These are phyloP conservation scores for Troilus luridus DNA, from an alignment of 2,888 invertebrate genomes.

Conservation along the genomic window DNA sequence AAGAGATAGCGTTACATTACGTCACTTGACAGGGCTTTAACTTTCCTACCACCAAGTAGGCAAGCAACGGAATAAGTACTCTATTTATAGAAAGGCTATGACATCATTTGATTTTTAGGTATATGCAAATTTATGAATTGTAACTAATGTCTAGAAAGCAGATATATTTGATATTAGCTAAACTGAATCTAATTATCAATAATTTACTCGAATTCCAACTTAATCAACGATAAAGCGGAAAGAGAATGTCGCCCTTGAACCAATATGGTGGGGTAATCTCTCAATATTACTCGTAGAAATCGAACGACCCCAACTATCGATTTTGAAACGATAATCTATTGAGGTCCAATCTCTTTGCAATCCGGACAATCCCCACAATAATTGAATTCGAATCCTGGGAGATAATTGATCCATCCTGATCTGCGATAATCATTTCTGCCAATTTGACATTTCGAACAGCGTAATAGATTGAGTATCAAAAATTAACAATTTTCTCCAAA, in stretches of 20 bases:
- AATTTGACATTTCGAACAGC: not conserved
- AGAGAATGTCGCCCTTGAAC: not conserved
- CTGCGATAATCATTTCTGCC: not conserved
- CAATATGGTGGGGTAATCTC: not conserved
- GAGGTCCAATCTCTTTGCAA: not conserved
- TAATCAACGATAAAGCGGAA: not conserved
- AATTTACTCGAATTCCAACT: not conserved
- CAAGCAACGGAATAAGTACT: too few relatives aligned
- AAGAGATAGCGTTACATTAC: too few relatives aligned
- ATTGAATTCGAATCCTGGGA: not conserved
- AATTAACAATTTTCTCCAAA: too few relatives aligned
- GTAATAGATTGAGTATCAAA: not conserved
- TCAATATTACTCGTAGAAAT: not conserved
- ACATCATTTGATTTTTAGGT: too few relatives aligned
- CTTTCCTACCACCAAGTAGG: too few relatives aligned
- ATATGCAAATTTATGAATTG: too few relatives aligned
- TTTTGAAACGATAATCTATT: not conserved
- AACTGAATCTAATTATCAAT: not conserved
- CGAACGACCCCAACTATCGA: not conserved
- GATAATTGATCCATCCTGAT: constrained; percentile 2
- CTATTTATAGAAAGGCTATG: too few relatives aligned
- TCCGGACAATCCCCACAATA: not conserved
- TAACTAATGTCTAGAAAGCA: not conserved
- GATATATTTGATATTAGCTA: not conserved
- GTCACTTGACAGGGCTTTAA: too few relatives aligned